Percentiles rank a stretch among this genome's conserved stretches.
phyloP scores from a whole-genome alignment of 37 sponge, comb jelly and placozoan genomes.

The Mnemiopsis leidyi region DNA sequence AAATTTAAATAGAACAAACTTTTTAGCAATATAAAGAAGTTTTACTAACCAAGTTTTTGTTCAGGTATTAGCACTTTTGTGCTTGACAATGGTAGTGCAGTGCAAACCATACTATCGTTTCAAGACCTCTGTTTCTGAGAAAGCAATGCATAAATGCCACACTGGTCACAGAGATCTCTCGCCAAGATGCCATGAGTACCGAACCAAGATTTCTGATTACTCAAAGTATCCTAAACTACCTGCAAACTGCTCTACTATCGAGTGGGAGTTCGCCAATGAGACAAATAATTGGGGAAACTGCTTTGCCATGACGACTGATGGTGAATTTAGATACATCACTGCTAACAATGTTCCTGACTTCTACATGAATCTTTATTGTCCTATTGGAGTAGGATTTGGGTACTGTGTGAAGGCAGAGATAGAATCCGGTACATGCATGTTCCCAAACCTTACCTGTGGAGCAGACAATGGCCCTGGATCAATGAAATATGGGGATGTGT shows the following conservation, averaged over 20 bases:
- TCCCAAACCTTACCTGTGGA: conserved; percentile 61
- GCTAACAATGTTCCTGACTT: conserved; percentile 50
- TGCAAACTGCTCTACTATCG: conserved; percentile 42
- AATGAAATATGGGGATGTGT: not conserved
- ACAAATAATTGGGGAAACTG: conserved; percentile 63
- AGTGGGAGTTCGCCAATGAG: not conserved
- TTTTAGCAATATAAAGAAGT: too few relatives aligned
- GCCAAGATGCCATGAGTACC: conserved; percentile 27
- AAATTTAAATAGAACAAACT: too few relatives aligned
- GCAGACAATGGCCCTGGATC: conserved; percentile 54
- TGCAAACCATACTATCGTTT: conserved; percentile 16
- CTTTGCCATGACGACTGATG: conserved; percentile 56
- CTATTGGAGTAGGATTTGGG: conserved; percentile 42
- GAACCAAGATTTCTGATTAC: not conserved
- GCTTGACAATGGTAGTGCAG: conserved; percentile 14
- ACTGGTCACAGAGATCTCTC: conserved; percentile 5
- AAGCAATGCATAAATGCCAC: conserved; percentile 28
- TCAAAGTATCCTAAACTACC: not conserved
- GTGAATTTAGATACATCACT: conserved; percentile 58
- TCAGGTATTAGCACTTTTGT: conserved; percentile 23
- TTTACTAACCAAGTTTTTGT: too few relatives aligned
- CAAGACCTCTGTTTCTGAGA: conserved; percentile 40
- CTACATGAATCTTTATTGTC: conserved; percentile 51
- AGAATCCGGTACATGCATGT: conserved; percentile 45
- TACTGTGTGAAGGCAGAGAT: conserved; percentile 62